Evolutionary conservation across 2,888 invertebrate genomes (phyloP).

Genomic region (Adelphocoris suturalis): DNA sequence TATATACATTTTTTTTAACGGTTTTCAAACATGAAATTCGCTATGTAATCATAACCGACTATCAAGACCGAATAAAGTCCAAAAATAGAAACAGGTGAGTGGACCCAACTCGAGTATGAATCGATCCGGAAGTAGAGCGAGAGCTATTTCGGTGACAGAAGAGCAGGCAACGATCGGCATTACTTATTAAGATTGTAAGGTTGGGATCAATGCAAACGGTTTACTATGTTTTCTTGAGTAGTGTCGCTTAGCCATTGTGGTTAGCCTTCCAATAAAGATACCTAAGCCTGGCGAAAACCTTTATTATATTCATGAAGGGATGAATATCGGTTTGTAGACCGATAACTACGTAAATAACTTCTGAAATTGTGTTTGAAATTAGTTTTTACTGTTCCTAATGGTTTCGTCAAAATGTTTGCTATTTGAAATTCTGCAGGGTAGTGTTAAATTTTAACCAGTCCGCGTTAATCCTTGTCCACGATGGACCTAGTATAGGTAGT

Average conservation of each 20-base stretch:
- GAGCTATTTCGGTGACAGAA: conserved; percentile 15
- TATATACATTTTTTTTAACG: neutral
- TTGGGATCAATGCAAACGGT: conserved; percentile 28
- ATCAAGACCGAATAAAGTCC: neutral
- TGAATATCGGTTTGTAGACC: no score
- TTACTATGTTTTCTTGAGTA: neutral
- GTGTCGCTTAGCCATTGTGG: neutral
- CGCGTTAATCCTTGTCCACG: no score
- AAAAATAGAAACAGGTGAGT: neutral
- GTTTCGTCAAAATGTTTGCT: no score
- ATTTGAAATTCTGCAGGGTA: no score
- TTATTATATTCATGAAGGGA: no score
- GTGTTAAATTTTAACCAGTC: no score
- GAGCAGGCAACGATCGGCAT: neutral
- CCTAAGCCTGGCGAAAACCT: no score
- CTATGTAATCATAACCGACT: neutral
- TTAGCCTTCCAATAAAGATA: neutral
- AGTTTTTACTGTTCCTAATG: no score
- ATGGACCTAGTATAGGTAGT: no score
- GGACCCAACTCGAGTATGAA: neutral
- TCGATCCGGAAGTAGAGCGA: conserved; percentile 29
- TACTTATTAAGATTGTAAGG: conserved; percentile 12
- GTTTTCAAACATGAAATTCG: neutral
- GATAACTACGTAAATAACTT: no score
- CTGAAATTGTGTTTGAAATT: no score